Conservation (phyloP, 2,797 vertebrate species). For the Triplophysa bombifrons region DNA sequence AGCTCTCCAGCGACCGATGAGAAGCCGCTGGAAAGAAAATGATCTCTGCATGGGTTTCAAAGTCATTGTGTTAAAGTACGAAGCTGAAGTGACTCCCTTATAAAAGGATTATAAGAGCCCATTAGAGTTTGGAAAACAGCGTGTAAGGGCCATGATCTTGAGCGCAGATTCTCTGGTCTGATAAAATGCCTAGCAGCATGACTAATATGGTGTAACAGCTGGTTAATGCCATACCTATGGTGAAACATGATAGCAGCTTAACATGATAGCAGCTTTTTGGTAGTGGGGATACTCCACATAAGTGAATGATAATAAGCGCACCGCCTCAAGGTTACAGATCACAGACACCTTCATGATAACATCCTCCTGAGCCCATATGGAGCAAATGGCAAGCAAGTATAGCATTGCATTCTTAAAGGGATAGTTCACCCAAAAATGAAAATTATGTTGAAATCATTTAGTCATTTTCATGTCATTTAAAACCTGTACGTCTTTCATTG, state of each 20-base stretch:
- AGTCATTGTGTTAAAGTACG: neutral
- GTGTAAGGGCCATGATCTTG: neutral
- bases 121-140: conserved; percentile 7
- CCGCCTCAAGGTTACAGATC: conserved; percentile 14
- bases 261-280: neutral
- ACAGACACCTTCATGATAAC: neutral
- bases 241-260: neutral
- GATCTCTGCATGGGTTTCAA: conserved; percentile 10
- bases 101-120: neutral
- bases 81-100: neutral
- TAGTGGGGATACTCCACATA: conserved; percentile 9
- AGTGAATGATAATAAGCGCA: neutral
- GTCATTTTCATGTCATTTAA: too few species aligned
- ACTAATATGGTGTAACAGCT: neutral
- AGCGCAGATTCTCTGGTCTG: neutral
- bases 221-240: conserved; percentile 4
- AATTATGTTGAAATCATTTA: too few species aligned
- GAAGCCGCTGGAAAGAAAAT: neutral
- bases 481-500: too few species aligned
- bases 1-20: neutral
- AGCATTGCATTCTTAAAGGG: neutral
- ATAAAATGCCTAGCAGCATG: neutral
- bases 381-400: neutral
- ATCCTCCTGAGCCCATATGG: neutral
- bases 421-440: too few species aligned